phyloP scores from a whole-genome alignment of 2,113 vertebrate genomes.

The Casuarius casuarius region DNA sequence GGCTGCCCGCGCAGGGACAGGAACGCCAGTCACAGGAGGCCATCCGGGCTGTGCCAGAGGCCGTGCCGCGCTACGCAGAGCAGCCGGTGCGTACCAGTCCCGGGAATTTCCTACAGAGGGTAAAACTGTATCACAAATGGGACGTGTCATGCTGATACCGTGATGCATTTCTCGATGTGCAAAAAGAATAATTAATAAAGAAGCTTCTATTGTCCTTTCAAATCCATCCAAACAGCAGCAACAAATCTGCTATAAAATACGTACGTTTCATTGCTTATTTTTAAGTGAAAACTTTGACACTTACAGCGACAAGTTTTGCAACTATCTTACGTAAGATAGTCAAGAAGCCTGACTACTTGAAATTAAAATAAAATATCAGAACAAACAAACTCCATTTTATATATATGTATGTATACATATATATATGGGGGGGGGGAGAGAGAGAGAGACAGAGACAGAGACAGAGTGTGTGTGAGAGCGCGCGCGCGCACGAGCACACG shows the following conservation, averaged over 20 bases:
- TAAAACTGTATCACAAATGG: background rate
- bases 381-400: background rate
- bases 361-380: background rate
- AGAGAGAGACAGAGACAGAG: background rate
- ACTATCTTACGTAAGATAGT: background rate
- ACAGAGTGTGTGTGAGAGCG: too few species aligned
- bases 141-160: background rate
- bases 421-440: too few species aligned
- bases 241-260: background rate
- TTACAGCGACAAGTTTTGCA: background rate
- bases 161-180: background rate
- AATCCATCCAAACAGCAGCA: background rate
- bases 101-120: background rate
- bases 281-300: background rate
- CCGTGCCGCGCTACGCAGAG: fast-evolving
- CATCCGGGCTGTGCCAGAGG: background rate
- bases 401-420: background rate
- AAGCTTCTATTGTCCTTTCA: background rate
- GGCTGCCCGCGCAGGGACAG: background rate
- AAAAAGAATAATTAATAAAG: background rate
- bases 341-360: background rate
- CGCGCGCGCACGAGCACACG: too few species aligned
- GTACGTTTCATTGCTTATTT: background rate
- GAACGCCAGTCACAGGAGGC: fast-evolving
- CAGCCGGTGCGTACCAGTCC: fast-evolving